Evolutionary conservation across 2,113 vertebrate species (phyloP).

Genomic region (Tiliqua scincoides): DNA sequence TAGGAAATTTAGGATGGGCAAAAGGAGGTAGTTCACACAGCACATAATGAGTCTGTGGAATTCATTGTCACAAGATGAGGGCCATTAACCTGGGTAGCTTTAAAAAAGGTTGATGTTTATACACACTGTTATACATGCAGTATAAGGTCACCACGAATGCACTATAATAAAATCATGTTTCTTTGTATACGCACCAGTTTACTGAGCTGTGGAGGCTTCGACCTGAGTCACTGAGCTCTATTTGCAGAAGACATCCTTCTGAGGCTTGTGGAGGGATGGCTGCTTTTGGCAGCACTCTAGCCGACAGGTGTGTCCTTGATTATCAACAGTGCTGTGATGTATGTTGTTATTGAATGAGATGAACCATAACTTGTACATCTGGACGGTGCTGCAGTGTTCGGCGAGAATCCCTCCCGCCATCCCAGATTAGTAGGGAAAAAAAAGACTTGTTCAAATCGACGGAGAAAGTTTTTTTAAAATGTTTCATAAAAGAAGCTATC

Average conservation of each 20-base stretch:
- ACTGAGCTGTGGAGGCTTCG: background rate
- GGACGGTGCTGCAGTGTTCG: constrained; percentile 4
- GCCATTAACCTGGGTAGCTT: no score
- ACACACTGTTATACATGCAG: background rate
- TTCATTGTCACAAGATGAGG: no score
- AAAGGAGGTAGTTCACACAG: no score
- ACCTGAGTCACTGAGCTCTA: background rate
- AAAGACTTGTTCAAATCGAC: background rate
- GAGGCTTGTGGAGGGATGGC: background rate
- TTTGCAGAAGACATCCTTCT: background rate
- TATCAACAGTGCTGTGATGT: constrained; percentile 45
- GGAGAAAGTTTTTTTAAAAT: background rate
- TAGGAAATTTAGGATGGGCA: no score
- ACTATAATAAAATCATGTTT: background rate
- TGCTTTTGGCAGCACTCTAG: background rate
- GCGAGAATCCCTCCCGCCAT: background rate
- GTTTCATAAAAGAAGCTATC: background rate
- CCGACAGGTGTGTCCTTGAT: constrained; percentile 54
- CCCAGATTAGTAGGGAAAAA: background rate
- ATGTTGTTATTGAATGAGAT: constrained; percentile 42
- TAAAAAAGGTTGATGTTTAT: background rate
- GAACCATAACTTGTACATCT: constrained; percentile 55
- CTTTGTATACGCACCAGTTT: fast-evolving
- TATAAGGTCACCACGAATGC: background rate
- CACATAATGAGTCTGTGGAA: no score